A percentile compares a stretch with the other conserved stretches of the same genome.
Conservation (phyloP, 1,140 invertebrate genomes). For the Sitophilus oryzae region DNA sequence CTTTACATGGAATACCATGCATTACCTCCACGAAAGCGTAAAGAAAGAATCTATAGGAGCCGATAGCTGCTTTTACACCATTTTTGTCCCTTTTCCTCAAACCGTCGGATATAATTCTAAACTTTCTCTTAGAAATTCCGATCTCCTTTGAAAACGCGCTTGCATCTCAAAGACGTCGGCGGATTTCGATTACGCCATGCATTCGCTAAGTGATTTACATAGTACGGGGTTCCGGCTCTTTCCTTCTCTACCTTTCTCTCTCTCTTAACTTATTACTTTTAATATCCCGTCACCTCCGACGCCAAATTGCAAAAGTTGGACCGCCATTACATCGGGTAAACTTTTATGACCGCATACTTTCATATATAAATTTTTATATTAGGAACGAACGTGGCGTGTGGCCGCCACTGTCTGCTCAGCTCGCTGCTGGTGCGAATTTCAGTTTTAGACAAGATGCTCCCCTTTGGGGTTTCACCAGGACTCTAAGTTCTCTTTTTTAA, state of each 20-base stretch:
- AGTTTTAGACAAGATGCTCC: not conserved
- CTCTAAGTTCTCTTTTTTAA: no score
- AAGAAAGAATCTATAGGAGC: no score
- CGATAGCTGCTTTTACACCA: no score
- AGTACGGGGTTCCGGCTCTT: conserved; percentile 9
- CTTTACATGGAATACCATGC: no score
- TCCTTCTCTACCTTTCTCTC: no score
- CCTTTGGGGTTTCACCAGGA: no score
- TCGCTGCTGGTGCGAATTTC: not conserved
- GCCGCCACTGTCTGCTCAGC: no score
- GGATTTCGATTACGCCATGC: conserved; percentile 6
- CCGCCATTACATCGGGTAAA: conserved; percentile 21
- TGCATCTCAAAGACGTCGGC: conserved; percentile 4
- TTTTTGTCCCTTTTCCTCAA: not conserved
- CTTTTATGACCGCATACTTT: conserved; percentile 23
- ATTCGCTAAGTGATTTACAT: conserved; percentile 18
- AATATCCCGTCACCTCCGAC: conserved; percentile 22
- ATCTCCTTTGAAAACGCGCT: not conserved
- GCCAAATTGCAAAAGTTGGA: conserved; percentile 24
- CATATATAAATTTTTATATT: conserved; percentile 22
- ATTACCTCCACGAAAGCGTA: no score
- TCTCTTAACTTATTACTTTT: conserved; percentile 6
- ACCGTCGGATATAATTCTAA: not conserved
- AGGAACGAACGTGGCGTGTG: no score
- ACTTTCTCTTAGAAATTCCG: no score